A percentile compares a stretch with the other conserved stretches of the same genome.
phyloP scores from a whole-genome alignment of 2,888 invertebrate genomes.

The Nomada flava region DNA sequence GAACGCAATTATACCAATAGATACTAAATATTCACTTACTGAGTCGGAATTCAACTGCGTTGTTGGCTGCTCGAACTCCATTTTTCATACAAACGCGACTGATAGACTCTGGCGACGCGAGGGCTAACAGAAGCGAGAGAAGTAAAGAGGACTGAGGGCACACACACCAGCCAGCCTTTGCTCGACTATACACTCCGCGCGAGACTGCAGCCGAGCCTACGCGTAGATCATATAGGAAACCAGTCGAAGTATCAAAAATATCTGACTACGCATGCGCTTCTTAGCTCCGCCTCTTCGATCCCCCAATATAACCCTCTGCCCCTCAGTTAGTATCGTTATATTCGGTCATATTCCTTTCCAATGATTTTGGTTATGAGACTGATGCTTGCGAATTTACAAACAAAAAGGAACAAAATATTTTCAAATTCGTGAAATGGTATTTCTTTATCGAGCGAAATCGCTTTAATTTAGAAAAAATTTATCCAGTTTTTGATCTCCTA shows the following conservation, averaged over 20 bases:
- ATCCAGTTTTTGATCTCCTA: constrained; percentile 11
- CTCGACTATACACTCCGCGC: constrained; percentile 56
- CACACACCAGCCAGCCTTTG: constrained; percentile 58
- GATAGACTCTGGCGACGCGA: constrained; percentile 75
- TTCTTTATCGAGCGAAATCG: background rate
- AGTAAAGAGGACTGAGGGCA: constrained; percentile 61
- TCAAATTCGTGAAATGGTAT: background rate
- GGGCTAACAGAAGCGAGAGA: constrained; percentile 61
- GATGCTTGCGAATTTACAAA: constrained; percentile 22
- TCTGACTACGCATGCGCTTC: constrained; percentile 87
- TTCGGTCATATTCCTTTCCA: constrained; percentile 33
- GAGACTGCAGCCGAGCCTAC: constrained; percentile 62
- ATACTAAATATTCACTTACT: constrained; percentile 75
- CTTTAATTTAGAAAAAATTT: constrained; percentile 32
- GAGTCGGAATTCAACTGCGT: constrained; percentile 75
- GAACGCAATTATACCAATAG: constrained; percentile 13
- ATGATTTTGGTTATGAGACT: background rate
- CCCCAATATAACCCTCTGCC: constrained; percentile 41
- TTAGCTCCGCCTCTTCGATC: constrained; percentile 63
- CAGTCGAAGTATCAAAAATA: constrained; percentile 87
- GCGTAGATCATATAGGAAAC: constrained; percentile 70
- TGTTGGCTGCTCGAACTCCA: constrained; percentile 80
- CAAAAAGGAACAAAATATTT: constrained; percentile 6
- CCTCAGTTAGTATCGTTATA: constrained; percentile 23
- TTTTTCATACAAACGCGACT: constrained; percentile 75